Evolutionary conservation across 2,888 invertebrate genomes (phyloP).

Genomic region (Anorthoa munda): DNA sequence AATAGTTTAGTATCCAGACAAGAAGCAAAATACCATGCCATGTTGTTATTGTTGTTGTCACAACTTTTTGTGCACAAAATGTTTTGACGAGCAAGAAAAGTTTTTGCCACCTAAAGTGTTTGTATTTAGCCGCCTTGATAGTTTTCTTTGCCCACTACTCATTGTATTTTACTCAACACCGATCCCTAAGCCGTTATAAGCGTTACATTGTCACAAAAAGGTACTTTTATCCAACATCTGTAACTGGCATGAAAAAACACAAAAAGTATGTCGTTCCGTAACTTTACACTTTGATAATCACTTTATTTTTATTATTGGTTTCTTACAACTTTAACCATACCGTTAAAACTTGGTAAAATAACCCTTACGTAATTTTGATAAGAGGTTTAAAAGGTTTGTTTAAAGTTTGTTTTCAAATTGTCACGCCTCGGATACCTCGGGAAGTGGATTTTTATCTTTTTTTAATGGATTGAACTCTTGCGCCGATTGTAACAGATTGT

Average conservation of each 20-base stretch:
- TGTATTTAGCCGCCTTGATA: background rate
- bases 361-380: background rate
- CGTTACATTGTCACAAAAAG: conserved; percentile 6
- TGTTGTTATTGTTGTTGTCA: background rate
- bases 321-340: conserved; percentile 31
- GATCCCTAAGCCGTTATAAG: background rate
- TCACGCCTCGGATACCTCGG: conserved; percentile 58
- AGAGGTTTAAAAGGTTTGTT: background rate
- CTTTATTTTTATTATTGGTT: conserved; percentile 58
- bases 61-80: background rate
- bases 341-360: background rate
- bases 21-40: background rate
- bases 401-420: conserved; percentile 26
- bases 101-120: background rate
- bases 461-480: conserved; percentile 65
- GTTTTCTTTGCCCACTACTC: background rate
- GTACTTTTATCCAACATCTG: conserved; percentile 45
- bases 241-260: conserved; percentile 47
- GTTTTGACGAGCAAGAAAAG: background rate
- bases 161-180: background rate
- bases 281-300: conserved; percentile 61
- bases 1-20: background rate
- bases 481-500: conserved; percentile 68
- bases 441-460: conserved; percentile 70
- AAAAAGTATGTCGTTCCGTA: conserved; percentile 53